Evolutionary conservation across 2,888 invertebrate genomes (phyloP), one percentile per base, ranked within the genome.

Genomic region (Dysmachus trigonus): DNA sequence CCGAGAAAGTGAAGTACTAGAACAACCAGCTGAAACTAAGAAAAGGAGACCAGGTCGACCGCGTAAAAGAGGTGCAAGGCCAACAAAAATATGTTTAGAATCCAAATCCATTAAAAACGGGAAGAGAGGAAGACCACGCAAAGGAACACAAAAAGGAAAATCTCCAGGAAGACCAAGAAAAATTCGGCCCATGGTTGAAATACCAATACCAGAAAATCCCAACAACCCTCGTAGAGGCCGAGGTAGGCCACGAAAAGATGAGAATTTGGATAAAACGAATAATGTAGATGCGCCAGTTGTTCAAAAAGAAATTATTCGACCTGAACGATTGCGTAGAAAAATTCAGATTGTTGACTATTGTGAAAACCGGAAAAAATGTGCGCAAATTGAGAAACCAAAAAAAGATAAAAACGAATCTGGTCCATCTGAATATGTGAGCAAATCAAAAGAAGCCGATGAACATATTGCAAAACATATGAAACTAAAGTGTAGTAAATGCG

Each of bases 401-500:
- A 27, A 2, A 10, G 27, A 62, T 1, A 74, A 33, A 35, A 7
- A 18, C 1, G 5, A 33, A 73, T 6, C 7, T 13, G 13, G 5
- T n/a, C 15, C 51, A 35, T 53, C 35, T 10, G 84, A 86, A 30
- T 84, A 73, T 18, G 33, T 87, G 31, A 27, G 4, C 38, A 86
- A 85, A 35, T 85, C 89, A 88, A 89, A 88, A 81, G 90, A 90
- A 86, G 90, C 90, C 30, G 91, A 91, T 87, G 87, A 89, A 27
- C 90, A 91, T 87, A 91, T 91, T 38, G 89, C 91, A 0, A 89
- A 89, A 18, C 89, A 91, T 73, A 91, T 91, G 90, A 89, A 90
- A 1, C 88, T 92, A 30, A 90, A 88, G 30, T 92, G 92, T 87
- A 90, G 90, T 51, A 53, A 91, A 6, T 92, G 92, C 74, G 88